These are phyloP conservation scores for Hyperopisus bebe DNA, from an alignment of 2,113 vertebrate species.

Conservation along the genomic window DNA sequence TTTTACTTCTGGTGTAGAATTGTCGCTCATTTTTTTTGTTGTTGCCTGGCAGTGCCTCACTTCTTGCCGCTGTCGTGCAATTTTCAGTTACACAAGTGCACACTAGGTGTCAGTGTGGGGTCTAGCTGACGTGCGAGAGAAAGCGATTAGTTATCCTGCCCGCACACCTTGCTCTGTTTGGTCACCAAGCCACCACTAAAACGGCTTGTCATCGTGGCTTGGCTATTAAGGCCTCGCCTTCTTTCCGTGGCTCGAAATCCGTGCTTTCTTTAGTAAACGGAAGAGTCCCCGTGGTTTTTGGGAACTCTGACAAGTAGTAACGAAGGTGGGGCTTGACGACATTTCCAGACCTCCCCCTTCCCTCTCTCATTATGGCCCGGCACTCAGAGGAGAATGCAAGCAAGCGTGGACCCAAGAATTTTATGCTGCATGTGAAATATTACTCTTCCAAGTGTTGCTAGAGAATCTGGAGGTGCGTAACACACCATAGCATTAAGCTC, in stretches of 20 bases:
- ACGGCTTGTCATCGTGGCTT: background rate
- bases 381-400: background rate
- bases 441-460: background rate
- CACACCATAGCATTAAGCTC: background rate
- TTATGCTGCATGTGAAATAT: background rate
- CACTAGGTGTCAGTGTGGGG: slow-evolving; percentile 58
- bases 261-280: background rate
- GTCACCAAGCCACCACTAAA: background rate
- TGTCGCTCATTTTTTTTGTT: background rate
- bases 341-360: background rate
- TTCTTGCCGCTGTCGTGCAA: too few relatives aligned
- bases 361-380: background rate
- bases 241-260: background rate
- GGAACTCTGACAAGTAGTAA: background rate
- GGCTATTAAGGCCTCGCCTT: background rate
- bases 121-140: slow-evolving; percentile 24
- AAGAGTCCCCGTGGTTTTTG: background rate
- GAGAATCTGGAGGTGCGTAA: background rate
- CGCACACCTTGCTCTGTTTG: background rate
- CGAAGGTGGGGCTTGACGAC: background rate
- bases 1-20: background rate
- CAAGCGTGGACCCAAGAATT: background rate
- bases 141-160: background rate
- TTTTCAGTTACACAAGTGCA: slow-evolving; percentile 14
- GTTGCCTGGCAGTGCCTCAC: background rate